phyloP scores from a whole-genome alignment of 2,888 invertebrate species.

The Oscheius sp. region DNA sequence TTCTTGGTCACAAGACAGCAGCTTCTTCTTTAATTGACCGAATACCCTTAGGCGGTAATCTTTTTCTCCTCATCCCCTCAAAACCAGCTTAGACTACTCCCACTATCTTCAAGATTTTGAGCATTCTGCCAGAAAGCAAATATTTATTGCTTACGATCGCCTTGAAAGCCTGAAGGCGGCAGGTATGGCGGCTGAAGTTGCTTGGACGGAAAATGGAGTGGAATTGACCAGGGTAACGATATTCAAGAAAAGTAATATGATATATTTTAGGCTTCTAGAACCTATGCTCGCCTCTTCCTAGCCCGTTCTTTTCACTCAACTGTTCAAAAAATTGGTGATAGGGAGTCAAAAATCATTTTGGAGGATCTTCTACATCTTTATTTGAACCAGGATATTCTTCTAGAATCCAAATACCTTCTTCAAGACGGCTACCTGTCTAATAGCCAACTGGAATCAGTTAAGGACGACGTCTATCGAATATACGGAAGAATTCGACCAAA shows the following conservation, averaged over 20 bases:
- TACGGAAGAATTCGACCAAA: conserved; percentile 79
- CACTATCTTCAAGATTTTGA: conserved; percentile 37
- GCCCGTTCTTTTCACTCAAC: conserved; percentile 38
- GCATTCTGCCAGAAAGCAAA: conserved; percentile 40
- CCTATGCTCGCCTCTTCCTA: conserved; percentile 45
- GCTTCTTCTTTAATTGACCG: conserved; percentile 7
- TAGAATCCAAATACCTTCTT: conserved; percentile 29
- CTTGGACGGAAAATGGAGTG: conserved; percentile 56
- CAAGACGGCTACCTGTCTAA: conserved; percentile 36
- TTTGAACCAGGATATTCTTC: conserved; percentile 46
- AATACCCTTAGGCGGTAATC: conserved; percentile 20
- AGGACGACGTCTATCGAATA: conserved; percentile 38
- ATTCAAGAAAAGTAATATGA: not conserved
- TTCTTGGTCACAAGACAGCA: conserved; percentile 7
- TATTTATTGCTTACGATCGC: conserved; percentile 44
- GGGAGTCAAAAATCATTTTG: conserved; percentile 77
- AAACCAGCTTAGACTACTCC: conserved; percentile 19
- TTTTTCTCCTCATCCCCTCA: too few species aligned
- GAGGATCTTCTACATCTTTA: conserved; percentile 82
- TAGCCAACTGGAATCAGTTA: conserved; percentile 32
- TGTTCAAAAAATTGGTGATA: conserved; percentile 29
- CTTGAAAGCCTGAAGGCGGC: conserved; percentile 36
- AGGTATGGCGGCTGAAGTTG: conserved; percentile 37
- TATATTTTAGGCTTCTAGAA: conserved; percentile 41
- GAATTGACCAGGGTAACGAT: conserved; percentile 49